Conservation (phyloP, 2,888 invertebrate genomes). For the Sycophila texana region DNA sequence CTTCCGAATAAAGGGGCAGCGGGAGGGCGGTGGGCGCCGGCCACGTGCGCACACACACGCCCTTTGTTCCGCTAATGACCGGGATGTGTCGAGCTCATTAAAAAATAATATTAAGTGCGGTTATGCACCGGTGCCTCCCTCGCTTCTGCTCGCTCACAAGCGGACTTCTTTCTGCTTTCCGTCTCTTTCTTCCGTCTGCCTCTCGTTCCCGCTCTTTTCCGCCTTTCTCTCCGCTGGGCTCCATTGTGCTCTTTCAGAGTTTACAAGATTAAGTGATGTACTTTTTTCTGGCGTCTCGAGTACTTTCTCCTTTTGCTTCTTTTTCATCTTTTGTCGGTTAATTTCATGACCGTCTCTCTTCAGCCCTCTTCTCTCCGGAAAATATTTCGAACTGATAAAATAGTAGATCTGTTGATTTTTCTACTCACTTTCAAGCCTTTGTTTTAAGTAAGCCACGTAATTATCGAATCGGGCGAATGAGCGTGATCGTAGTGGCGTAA, state of each 20-base stretch:
- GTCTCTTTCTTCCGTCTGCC: neutral
- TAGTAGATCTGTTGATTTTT: neutral
- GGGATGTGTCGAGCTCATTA: slow-evolving; percentile 50
- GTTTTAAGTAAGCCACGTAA: too few relatives aligned
- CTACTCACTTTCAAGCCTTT: too few relatives aligned
- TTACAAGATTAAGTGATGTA: slow-evolving; percentile 53
- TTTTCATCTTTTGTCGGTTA: slow-evolving; percentile 40
- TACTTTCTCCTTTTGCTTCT: slow-evolving; percentile 32
- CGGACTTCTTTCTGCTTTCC: slow-evolving; percentile 1
- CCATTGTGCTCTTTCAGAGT: slow-evolving; percentile 43
- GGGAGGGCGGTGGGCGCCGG: neutral
- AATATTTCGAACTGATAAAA: slow-evolving; percentile 19
- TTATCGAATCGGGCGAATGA: too few relatives aligned
- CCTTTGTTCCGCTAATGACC: slow-evolving; percentile 48
- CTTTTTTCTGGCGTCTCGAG: slow-evolving; percentile 42
- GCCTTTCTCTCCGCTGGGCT: neutral
- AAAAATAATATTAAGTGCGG: slow-evolving; percentile 52
- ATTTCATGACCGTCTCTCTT: slow-evolving; percentile 31
- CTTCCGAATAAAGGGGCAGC: slow-evolving; percentile 1
- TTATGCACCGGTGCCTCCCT: slow-evolving; percentile 4
- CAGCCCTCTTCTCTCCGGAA: neutral
- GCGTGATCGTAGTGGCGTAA: too few relatives aligned
- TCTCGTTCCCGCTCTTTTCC: neutral
- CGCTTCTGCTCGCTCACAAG: neutral
- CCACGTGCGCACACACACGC: neutral